Percentiles rank a stretch among this genome's conserved stretches.
phyloP scores from a whole-genome alignment of 1,140 invertebrate species.

The Orius insidiosus region DNA sequence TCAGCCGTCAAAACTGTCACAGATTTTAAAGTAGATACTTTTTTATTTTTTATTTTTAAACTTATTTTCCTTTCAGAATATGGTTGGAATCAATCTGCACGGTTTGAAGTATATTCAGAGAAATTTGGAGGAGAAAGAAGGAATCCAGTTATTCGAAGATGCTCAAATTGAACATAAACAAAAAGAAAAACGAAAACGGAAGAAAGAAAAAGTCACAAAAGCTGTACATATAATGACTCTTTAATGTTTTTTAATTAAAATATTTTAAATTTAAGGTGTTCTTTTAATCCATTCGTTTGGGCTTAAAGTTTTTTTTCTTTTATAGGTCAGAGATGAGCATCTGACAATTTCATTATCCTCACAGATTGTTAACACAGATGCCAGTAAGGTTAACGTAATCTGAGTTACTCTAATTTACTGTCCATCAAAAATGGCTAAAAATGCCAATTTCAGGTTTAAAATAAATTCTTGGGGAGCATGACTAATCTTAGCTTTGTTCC shows the following conservation, averaged over 20 bases:
- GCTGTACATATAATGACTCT: conserved; percentile 34
- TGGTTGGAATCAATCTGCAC: conserved; percentile 72
- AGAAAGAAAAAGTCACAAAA: conserved; percentile 48
- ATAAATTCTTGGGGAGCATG: too few relatives aligned
- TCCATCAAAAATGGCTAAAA: too few relatives aligned
- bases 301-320: too few relatives aligned
- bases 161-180: conserved; percentile 46
- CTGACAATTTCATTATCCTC: too few relatives aligned
- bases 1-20: conserved; percentile 37
- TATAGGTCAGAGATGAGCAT: too few relatives aligned
- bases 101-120: conserved; percentile 59
- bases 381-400: too few relatives aligned
- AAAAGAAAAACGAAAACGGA: conserved; percentile 45
- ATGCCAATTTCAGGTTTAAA: too few relatives aligned
- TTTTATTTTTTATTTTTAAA: conserved; percentile 4
- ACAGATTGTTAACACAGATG: too few relatives aligned
- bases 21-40: conserved; percentile 41
- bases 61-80: conserved; percentile 55
- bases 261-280: too few relatives aligned
- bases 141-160: conserved; percentile 67
- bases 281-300: too few relatives aligned
- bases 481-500: too few relatives aligned
- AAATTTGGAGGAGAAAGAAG: conserved; percentile 61
- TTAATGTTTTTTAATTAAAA: not conserved
- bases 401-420: too few relatives aligned